Percentiles rank a stretch among this genome's conserved stretches.
These are phyloP conservation scores for Lasiurus borealis DNA, from an alignment of 2,113 vertebrate species.

Conservation along the genomic window DNA sequence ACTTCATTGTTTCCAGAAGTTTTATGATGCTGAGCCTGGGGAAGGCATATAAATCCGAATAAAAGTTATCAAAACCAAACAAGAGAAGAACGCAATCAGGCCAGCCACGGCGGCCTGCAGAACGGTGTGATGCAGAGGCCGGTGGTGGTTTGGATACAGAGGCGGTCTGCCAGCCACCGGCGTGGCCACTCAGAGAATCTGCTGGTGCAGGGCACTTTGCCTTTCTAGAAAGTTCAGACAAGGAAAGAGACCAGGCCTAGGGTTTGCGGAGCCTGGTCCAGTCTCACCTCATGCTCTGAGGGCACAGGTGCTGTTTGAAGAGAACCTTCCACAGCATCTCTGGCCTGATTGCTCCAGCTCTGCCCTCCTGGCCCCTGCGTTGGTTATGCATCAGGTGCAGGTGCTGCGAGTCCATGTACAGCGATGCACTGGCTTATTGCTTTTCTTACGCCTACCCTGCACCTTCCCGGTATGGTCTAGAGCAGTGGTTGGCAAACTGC, in stretches of 20 bases:
- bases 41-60: neutral
- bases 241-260: slow-evolving; percentile 74
- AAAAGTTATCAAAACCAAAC: neutral
- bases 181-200: slow-evolving; percentile 15
- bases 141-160: slow-evolving; percentile 76
- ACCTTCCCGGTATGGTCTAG: neutral
- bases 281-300: neutral
- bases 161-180: fast-evolving
- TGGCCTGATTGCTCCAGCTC: neutral
- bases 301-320: neutral
- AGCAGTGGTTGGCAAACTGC: neutral
- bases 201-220: neutral
- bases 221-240: slow-evolving; percentile 67
- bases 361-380: neutral
- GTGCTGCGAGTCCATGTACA: neutral
- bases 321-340: neutral
- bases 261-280: fast-evolving
- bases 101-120: neutral
- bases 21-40: neutral
- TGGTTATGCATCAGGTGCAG: neutral
- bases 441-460: neutral
- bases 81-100: neutral
- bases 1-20: neutral
- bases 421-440: slow-evolving; percentile 29
- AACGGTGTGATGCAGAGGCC: slow-evolving; percentile 77